Percentiles rank a stretch among this genome's conserved stretches.
phyloP scores from a whole-genome alignment of 2,888 invertebrate genomes.

The Archaeoteleia sp. region DNA sequence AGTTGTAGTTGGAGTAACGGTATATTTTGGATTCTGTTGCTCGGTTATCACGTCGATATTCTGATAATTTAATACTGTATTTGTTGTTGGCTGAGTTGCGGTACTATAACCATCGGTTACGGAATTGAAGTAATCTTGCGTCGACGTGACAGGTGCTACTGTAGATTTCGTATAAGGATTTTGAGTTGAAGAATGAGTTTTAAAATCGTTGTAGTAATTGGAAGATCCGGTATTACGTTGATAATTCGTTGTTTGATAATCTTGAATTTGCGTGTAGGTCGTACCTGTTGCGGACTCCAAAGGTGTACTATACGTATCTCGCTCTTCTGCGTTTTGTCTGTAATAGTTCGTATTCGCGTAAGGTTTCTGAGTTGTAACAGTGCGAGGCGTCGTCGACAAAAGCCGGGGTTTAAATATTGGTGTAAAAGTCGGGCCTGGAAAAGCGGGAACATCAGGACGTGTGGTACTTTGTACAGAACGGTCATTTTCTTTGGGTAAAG shows the following conservation, averaged over 20 bases:
- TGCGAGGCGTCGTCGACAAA: constrained; percentile 57
- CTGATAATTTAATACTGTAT: constrained; percentile 24
- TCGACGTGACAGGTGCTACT: constrained; percentile 16
- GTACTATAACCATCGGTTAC: constrained; percentile 19
- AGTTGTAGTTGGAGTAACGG: constrained; percentile 3
- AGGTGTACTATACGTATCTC: constrained; percentile 54
- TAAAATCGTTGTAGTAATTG: constrained; percentile 35
- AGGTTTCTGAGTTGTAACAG: constrained; percentile 49
- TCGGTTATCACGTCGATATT: constrained; percentile 23
- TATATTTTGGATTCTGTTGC: constrained; percentile 37
- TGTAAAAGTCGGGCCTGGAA: constrained; percentile 64
- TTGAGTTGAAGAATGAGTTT: constrained; percentile 46
- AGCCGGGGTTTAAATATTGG: constrained; percentile 66
- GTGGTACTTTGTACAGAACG: constrained; percentile 35
- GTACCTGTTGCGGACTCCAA: constrained; percentile 53
- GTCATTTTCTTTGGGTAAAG: constrained; percentile 20
- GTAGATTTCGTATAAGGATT: constrained; percentile 50
- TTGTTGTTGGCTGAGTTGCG: constrained; percentile 16
- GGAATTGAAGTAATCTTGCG: constrained; percentile 50
- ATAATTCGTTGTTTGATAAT: constrained; percentile 45
- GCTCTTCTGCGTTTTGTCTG: constrained; percentile 52
- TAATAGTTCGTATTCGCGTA: constrained; percentile 57
- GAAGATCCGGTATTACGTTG: constrained; percentile 30
- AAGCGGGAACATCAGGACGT: constrained; percentile 60
- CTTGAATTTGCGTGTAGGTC: constrained; percentile 49